phyloP scores from a whole-genome alignment of 2,888 invertebrate species.

The Apoda limacodes region DNA sequence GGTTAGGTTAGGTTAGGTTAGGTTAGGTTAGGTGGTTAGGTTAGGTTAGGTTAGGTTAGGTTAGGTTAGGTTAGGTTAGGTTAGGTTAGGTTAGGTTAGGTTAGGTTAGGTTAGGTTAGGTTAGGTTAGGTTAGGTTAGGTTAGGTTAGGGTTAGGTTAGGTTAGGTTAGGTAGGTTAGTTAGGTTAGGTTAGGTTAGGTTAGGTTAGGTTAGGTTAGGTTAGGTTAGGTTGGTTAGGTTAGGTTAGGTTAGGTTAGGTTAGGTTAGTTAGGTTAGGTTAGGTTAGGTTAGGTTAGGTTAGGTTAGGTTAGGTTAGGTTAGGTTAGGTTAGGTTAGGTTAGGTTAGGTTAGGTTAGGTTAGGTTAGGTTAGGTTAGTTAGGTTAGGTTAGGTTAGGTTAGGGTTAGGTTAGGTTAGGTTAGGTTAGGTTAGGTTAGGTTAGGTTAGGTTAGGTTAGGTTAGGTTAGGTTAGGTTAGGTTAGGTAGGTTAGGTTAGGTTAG shows the following conservation, averaged over 20 bases:
- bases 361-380: constrained; percentile 14
- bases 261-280: constrained; percentile 9
- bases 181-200: constrained; percentile 14
- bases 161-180: no score
- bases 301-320: constrained; percentile 9
- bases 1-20: constrained; percentile 6
- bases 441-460: constrained; percentile 6
- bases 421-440: constrained; percentile 13
- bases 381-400: constrained; percentile 14
- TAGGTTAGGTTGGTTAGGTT: no score
- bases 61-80: constrained; percentile 7
- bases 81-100: constrained; percentile 7
- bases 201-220: constrained; percentile 13
- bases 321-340: constrained; percentile 12
- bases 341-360: constrained; percentile 14
- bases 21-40: no score
- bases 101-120: constrained; percentile 8
- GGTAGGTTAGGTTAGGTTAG: no score
- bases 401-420: no score
- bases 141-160: no score
- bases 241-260: constrained; percentile 13
- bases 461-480: constrained; percentile 5
- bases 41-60: constrained; percentile 6
- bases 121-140: constrained; percentile 11
- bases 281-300: constrained; percentile 9